These are phyloP conservation scores for Ophion obscuratus DNA, from an alignment of 2,888 invertebrate species.

Conservation along the genomic window DNA sequence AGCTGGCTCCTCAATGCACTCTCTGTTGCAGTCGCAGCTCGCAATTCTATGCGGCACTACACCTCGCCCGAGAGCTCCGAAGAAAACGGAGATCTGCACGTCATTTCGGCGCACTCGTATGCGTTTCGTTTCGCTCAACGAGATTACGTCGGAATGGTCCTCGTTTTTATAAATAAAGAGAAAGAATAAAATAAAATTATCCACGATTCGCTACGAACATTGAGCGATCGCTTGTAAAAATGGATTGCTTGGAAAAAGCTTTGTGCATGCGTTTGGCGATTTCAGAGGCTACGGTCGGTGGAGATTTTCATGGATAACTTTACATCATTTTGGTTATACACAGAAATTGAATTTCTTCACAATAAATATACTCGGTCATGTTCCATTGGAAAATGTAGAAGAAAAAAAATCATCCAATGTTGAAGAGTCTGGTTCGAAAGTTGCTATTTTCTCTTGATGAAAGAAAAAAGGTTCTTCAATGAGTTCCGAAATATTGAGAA, in stretches of 20 bases:
- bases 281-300: not conserved
- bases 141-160: not conserved
- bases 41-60: constrained; percentile 38
- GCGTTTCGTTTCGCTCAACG: not conserved
- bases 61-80: constrained; percentile 39
- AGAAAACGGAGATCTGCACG: not conserved
- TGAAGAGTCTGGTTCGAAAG: no score
- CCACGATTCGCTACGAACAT: not conserved
- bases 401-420: no score
- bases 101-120: constrained; percentile 58
- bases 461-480: not conserved
- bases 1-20: constrained; percentile 70
- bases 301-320: not conserved
- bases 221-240: not conserved
- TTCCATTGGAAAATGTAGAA: no score
- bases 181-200: not conserved
- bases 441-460: not conserved
- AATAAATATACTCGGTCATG: no score
- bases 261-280: not conserved
- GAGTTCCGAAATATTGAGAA: not conserved
- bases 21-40: constrained; percentile 44
- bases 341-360: no score
- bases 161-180: not conserved
- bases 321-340: no score
- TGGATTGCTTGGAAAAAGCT: not conserved